Conservation (phyloP, 1,140 invertebrate genomes). For the Diprion similis region DNA sequence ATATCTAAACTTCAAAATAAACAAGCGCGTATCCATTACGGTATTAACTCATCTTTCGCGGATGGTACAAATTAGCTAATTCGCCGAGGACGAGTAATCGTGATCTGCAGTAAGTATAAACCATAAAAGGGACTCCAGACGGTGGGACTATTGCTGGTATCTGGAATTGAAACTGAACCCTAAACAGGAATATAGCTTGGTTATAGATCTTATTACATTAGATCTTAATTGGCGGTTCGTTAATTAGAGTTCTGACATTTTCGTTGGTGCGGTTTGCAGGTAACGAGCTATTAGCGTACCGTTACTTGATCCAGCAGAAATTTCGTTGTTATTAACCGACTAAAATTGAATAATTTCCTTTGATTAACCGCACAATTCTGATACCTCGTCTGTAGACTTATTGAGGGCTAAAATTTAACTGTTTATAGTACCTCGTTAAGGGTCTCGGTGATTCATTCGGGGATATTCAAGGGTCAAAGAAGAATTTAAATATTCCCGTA, state of each 20-base stretch:
- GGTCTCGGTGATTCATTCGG: too few relatives aligned
- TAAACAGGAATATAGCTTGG: not conserved
- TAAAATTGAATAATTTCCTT: too few relatives aligned
- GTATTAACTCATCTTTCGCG: not conserved
- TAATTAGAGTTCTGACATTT: not conserved
- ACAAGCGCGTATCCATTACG: too few relatives aligned
- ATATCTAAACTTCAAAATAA: too few relatives aligned
- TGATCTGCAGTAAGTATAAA: not conserved
- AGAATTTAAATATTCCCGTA: too few relatives aligned
- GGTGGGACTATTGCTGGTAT: not conserved
- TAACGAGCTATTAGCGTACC: not conserved
- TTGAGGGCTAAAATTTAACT: too few relatives aligned
- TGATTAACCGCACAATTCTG: too few relatives aligned
- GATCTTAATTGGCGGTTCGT: not conserved
- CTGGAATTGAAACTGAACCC: not conserved
- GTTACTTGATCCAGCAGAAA: too few relatives aligned
- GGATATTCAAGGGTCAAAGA: too few relatives aligned
- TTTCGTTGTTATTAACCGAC: too few relatives aligned
- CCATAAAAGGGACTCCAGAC: not conserved
- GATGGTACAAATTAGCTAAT: not conserved
- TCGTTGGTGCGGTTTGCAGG: not conserved
- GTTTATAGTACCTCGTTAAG: too few relatives aligned
- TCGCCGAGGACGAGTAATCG: not conserved
- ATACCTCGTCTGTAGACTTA: too few relatives aligned
- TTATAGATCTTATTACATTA: not conserved